A percentile compares a stretch with the other conserved stretches of the same genome.
phyloP scores from a whole-genome alignment of 2,888 invertebrate species.

The Phorcus lineatus region DNA sequence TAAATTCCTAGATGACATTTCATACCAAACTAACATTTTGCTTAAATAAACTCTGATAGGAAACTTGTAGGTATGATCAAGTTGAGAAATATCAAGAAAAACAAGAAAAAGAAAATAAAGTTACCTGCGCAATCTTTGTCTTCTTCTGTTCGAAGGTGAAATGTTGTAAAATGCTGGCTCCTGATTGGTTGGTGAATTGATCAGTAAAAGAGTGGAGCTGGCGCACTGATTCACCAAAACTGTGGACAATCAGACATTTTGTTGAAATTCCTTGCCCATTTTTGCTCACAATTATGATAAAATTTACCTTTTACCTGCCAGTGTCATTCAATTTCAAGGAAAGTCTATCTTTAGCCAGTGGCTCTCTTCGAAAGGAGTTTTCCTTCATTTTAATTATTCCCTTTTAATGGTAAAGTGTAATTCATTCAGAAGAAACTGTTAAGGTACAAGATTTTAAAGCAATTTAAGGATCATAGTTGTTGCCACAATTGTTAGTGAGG shows the following conservation, averaged over 20 bases:
- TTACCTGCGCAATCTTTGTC: conserved; percentile 86
- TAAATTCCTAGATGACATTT: no score
- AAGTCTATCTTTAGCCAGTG: background rate
- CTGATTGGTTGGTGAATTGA: conserved; percentile 90
- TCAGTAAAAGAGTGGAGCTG: conserved; percentile 92
- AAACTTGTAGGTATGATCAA: no score
- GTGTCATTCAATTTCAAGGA: background rate
- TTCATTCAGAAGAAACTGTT: background rate
- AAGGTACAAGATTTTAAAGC: no score
- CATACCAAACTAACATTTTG: no score
- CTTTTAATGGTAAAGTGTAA: background rate
- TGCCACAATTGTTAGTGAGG: no score
- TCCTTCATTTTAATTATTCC: background rate
- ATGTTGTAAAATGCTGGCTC: conserved; percentile 79
- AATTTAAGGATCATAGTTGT: no score
- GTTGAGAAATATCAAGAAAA: no score
- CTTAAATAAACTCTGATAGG: no score
- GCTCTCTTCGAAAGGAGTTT: background rate
- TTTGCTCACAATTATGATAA: background rate
- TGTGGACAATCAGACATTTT: conserved; percentile 36
- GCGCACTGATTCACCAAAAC: conserved; percentile 79
- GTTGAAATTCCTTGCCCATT: background rate
- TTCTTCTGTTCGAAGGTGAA: conserved; percentile 92
- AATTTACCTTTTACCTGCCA: background rate
- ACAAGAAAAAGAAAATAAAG: no score